A percentile compares a stretch with the other conserved stretches of the same genome.
Conservation (phyloP, 2,888 invertebrate genomes). For the Plagodis dolabraria region DNA sequence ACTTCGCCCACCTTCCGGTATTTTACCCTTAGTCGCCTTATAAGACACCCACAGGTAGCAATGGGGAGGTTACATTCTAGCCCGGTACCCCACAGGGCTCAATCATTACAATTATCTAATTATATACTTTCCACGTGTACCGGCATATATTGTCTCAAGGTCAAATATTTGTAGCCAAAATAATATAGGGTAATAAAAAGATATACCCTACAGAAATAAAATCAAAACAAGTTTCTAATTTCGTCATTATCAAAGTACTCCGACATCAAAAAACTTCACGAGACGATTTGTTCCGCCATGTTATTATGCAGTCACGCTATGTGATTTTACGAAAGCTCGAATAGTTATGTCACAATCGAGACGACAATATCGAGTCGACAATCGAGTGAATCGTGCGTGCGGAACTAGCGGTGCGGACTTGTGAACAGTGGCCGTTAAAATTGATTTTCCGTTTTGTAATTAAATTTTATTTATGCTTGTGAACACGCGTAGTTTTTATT, state of each 20-base stretch:
- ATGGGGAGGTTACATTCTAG: too few relatives aligned
- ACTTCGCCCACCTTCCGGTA: too few relatives aligned
- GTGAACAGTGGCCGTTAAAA: slow-evolving; percentile 55
- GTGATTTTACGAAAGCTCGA: slow-evolving; percentile 22
- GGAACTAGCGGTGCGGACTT: slow-evolving; percentile 52
- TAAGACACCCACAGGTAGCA: too few relatives aligned
- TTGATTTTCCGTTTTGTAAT: slow-evolving; percentile 42
- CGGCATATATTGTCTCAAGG: too few relatives aligned
- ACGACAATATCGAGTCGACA: slow-evolving; percentile 29
- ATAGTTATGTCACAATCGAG: slow-evolving; percentile 24
- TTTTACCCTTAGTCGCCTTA: too few relatives aligned
- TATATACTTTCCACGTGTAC: too few relatives aligned
- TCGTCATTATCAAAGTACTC: slow-evolving; percentile 21
- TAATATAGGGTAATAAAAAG: too few relatives aligned
- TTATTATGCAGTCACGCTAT: slow-evolving; percentile 31
- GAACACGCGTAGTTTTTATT: neutral
- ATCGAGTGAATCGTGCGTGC: slow-evolving; percentile 43
- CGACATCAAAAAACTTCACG: slow-evolving; percentile 24
- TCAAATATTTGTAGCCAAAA: too few relatives aligned
- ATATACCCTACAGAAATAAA: neutral
- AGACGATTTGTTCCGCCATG: slow-evolving; percentile 30
- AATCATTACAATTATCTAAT: too few relatives aligned
- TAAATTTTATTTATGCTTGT: neutral
- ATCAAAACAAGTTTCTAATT: slow-evolving; percentile 31
- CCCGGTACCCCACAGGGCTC: too few relatives aligned